Evolutionary conservation across 1,140 invertebrate genomes (phyloP).

Genomic region (Nomia melanderi): DNA sequence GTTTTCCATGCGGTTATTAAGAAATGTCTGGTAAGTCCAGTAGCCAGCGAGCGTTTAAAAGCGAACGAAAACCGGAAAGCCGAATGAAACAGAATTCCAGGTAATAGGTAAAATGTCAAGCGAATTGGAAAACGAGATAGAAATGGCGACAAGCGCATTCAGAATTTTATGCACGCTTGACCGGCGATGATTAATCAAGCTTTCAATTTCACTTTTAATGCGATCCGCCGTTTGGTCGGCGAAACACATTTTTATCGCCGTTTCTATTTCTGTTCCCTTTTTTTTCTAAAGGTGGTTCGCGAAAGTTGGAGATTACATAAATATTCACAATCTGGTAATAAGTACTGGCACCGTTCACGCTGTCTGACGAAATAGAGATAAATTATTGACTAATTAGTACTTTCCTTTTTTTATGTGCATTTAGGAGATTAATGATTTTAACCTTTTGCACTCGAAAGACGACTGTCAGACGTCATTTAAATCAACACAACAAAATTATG

Average conservation of each 20-base stretch:
- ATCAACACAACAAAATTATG: no score
- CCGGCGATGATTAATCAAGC: no score
- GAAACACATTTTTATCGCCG: not conserved
- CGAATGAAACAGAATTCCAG: not conserved
- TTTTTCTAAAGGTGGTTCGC: not conserved
- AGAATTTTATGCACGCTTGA: not conserved
- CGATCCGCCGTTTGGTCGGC: no score
- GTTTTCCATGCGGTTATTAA: conserved; percentile 20
- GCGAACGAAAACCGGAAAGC: not conserved
- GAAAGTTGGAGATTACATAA: not conserved
- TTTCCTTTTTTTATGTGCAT: no score
- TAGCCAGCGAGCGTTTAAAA: not conserved
- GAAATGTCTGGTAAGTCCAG: not conserved
- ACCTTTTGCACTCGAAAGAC: no score
- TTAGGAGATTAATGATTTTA: no score
- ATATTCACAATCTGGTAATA: not conserved
- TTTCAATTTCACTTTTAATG: no score
- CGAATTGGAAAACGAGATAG: not conserved
- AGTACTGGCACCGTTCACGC: no score
- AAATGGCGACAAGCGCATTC: conserved; percentile 5
- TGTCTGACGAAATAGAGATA: no score
- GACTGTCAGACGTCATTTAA: no score
- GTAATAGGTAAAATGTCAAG: not conserved
- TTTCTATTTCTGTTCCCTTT: not conserved
- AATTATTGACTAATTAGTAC: no score